Evolutionary conservation across 2,797 vertebrate species (phyloP).

Genomic region (Gymnoscopelus microlampas): DNA sequence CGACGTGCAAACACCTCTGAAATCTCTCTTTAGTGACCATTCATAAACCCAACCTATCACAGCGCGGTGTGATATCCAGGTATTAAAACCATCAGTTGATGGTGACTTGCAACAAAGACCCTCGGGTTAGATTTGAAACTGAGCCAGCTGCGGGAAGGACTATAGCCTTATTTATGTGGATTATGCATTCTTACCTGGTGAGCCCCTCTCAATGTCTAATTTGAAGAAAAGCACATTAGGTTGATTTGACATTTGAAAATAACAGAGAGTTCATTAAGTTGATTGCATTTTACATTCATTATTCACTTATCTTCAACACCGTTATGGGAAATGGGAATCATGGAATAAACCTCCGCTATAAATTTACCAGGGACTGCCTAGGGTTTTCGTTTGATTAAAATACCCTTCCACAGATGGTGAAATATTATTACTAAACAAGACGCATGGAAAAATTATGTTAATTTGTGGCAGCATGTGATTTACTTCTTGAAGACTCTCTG

Average conservation of each 20-base stretch:
- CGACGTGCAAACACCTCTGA: too few species aligned
- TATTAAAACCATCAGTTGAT: too few species aligned
- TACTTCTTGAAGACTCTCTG: constrained; percentile 20
- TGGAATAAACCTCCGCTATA: constrained; percentile 9
- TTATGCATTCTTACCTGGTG: too few species aligned
- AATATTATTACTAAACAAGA: constrained; percentile 13
- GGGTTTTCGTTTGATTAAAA: constrained; percentile 40
- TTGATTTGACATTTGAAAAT: constrained; percentile 26
- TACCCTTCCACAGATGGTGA: constrained; percentile 19
- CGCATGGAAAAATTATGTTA: constrained; percentile 25
- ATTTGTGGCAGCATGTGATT: constrained; percentile 27
- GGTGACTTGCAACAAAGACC: too few species aligned
- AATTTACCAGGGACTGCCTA: constrained; percentile 12
- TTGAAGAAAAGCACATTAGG: constrained; percentile 21
- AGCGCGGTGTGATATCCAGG: too few species aligned
- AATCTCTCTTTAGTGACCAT: too few species aligned
- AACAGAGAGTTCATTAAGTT: constrained; percentile 37
- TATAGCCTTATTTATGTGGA: too few species aligned
- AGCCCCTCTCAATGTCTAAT: constrained; percentile 22
- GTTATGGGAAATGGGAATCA: neutral
- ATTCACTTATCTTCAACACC: constrained; percentile 15
- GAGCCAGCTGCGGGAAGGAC: too few species aligned
- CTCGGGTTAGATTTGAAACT: too few species aligned
- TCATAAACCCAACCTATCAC: too few species aligned
- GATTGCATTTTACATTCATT: constrained; percentile 38